Evolutionary conservation across 2,113 vertebrate species (phyloP).

Genomic region (Muntiacus reevesi): DNA sequence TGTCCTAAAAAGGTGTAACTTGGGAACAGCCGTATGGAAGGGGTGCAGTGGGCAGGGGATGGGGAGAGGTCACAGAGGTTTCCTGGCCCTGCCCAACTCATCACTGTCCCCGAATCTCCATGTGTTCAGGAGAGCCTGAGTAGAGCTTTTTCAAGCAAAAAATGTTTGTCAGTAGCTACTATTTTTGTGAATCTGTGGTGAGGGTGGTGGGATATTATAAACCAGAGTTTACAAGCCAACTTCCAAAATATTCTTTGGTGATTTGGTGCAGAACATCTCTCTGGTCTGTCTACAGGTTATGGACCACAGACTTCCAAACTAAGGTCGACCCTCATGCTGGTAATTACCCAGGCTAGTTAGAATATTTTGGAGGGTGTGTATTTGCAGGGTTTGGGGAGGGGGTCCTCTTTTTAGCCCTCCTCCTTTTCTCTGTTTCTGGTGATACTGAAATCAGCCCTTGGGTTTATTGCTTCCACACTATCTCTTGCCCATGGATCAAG

Average conservation of each 20-base stretch:
- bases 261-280: background rate
- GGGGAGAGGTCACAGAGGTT: background rate
- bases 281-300: background rate
- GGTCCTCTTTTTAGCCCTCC: background rate
- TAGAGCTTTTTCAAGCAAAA: background rate
- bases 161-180: background rate
- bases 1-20: background rate
- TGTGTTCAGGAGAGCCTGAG: background rate
- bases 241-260: background rate
- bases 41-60: background rate
- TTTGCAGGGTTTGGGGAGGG: background rate
- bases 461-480: background rate
- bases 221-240: background rate
- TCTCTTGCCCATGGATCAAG: background rate
- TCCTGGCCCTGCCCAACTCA: background rate
- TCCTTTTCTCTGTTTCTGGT: background rate
- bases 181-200: background rate
- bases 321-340: background rate
- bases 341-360: background rate
- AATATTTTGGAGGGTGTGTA: background rate
- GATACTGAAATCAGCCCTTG: background rate
- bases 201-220: background rate
- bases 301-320: background rate
- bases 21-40: background rate
- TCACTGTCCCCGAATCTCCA: background rate